Evolutionary conservation across 1,140 invertebrate genomes (phyloP).

Genomic region (Centruroides vittatus): DNA sequence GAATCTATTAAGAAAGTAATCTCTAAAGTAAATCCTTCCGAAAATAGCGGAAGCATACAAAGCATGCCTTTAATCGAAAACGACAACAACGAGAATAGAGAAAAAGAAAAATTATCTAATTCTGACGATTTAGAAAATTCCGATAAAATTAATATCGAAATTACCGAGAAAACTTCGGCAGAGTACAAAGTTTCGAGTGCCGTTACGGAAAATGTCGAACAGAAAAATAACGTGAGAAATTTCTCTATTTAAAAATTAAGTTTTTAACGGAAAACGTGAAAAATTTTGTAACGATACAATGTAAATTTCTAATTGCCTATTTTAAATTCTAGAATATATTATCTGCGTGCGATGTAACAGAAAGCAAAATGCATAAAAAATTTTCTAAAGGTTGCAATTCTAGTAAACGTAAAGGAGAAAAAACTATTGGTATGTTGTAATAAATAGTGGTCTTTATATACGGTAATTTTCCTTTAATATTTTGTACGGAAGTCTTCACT

Average conservation of each 20-base stretch:
- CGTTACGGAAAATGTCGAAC: not conserved
- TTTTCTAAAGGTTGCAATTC: constrained; percentile 1
- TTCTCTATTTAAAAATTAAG: not conserved
- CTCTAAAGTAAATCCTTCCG: not conserved
- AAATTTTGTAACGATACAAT: no score
- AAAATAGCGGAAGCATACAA: not conserved
- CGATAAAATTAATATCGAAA: not conserved
- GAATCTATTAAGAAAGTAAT: no score
- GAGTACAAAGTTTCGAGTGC: not conserved
- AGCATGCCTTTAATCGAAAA: not conserved
- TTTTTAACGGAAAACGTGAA: no score
- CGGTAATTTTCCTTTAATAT: not conserved
- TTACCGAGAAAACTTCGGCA: not conserved
- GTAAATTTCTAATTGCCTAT: no score
- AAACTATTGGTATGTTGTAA: constrained; percentile 6
- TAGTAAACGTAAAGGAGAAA: constrained; percentile 11
- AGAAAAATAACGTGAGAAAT: not conserved
- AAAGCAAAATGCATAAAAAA: constrained; percentile 3
- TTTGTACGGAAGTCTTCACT: no score
- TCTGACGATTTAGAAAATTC: not conserved
- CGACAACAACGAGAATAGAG: not conserved
- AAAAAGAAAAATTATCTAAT: not conserved
- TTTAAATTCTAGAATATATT: not conserved
- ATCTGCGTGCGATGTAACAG: not conserved
- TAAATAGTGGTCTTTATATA: not conserved